A percentile compares a stretch with the other conserved stretches of the same genome.
These are phyloP conservation scores for Byasa hedistus DNA, from an alignment of 2,888 invertebrate genomes.

Conservation along the genomic window DNA sequence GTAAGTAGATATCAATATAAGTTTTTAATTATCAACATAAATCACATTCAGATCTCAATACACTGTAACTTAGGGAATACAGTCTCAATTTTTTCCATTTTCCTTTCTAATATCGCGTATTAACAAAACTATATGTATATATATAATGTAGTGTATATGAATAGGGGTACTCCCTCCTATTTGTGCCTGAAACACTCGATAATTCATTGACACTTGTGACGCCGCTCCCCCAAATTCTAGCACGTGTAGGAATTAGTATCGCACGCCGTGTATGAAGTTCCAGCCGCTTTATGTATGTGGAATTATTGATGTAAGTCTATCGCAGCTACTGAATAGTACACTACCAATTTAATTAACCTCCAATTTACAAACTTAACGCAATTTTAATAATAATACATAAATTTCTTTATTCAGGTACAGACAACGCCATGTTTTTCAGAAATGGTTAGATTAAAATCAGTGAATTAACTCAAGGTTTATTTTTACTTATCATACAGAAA, in stretches of 20 bases:
- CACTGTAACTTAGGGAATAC: no score
- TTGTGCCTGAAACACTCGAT: constrained; percentile 63
- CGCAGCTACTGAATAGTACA: constrained; percentile 9
- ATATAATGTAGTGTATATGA: constrained; percentile 31
- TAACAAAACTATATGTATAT: constrained; percentile 1
- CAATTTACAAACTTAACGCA: background rate
- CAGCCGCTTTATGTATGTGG: constrained; percentile 22
- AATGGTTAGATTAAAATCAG: no score
- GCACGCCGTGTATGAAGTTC: constrained; percentile 25
- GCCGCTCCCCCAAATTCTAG: constrained; percentile 30
- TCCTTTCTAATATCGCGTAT: background rate
- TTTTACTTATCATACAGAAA: no score
- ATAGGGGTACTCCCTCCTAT: constrained; percentile 42
- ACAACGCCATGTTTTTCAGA: no score
- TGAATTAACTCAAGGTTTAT: no score
- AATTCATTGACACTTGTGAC: constrained; percentile 64
- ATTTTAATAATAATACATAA: no score
- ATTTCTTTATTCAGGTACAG: no score
- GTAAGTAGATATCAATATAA: no score
- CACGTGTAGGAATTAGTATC: constrained; percentile 29
- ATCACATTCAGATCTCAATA: no score
- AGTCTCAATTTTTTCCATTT: no score
- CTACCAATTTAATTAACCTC: constrained; percentile 22
- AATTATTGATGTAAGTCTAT: constrained; percentile 24
- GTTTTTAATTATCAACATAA: no score